A percentile compares a stretch with the other conserved stretches of the same genome.
These are phyloP conservation scores for Pollimyrus isidori DNA, from an alignment of 2,113 vertebrate genomes.

Conservation along the genomic window DNA sequence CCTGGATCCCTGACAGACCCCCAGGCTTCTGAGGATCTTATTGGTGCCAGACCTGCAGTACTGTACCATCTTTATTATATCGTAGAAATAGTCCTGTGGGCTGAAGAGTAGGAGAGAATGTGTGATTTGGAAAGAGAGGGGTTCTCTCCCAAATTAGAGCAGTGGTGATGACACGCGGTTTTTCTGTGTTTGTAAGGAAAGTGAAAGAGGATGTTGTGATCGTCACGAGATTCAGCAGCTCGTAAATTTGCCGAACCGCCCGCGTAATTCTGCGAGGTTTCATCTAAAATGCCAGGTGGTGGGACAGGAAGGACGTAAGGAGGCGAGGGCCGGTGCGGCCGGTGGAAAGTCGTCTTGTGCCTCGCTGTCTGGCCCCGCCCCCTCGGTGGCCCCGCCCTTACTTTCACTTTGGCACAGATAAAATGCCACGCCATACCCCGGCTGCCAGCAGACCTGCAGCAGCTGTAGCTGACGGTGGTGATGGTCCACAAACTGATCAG, in stretches of 20 bases:
- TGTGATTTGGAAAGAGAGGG: neutral
- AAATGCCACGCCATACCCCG: neutral
- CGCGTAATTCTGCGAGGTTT: neutral
- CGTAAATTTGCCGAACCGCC: neutral
- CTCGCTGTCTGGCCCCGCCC: neutral
- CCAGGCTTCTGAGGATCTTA: neutral
- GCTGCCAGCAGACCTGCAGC: neutral
- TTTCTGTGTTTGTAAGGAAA: neutral
- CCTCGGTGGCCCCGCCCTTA: neutral
- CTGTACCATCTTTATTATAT: neutral
- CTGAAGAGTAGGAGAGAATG: neutral
- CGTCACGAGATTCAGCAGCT: neutral
- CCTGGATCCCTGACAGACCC: neutral
- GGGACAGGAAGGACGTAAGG: neutral
- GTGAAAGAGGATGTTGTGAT: neutral
- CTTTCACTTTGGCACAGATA: neutral
- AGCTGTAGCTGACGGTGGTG: neutral
- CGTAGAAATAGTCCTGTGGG: neutral
- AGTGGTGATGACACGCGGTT: neutral
- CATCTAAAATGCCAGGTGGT: neutral
- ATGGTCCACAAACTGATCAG: conserved; percentile 14
- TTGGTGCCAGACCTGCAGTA: neutral
- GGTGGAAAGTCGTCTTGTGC: neutral
- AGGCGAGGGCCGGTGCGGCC: neutral
- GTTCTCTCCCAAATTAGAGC: neutral